Percentiles rank a stretch among this genome's conserved stretches.
These are phyloP conservation scores for Exocentrus adspersus DNA, from an alignment of 2,888 invertebrate genomes.

Conservation along the genomic window DNA sequence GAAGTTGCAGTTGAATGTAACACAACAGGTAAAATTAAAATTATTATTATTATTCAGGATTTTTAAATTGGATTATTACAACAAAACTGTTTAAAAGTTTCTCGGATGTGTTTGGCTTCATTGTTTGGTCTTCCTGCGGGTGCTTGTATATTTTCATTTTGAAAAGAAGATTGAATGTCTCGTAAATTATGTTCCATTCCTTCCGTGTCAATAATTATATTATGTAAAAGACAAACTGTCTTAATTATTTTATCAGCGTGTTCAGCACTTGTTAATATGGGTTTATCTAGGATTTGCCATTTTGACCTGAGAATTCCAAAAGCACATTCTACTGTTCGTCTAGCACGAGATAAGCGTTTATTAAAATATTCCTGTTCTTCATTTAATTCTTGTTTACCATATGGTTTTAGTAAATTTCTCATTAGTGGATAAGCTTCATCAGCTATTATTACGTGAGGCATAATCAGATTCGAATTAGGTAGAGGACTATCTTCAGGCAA, in stretches of 20 bases:
- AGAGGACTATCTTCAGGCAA: slow-evolving; percentile 35
- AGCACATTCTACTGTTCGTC: slow-evolving; percentile 55
- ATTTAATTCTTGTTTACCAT: slow-evolving; percentile 24
- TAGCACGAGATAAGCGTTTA: slow-evolving; percentile 37
- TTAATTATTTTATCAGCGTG: slow-evolving; percentile 32
- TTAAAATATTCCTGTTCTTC: slow-evolving; percentile 36
- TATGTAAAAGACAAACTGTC: slow-evolving; percentile 20
- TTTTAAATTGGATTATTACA: not conserved
- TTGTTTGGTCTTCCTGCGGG: slow-evolving; percentile 21
- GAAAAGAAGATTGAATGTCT: too few relatives aligned
- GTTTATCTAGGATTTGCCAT: slow-evolving; percentile 35
- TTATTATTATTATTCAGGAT: not conserved
- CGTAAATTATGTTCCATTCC: too few relatives aligned
- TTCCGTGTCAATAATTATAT: slow-evolving; percentile 4
- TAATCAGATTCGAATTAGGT: slow-evolving; percentile 36
- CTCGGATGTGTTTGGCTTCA: slow-evolving; percentile 26
- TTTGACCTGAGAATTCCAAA: slow-evolving; percentile 36
- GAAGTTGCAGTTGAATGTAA: slow-evolving; percentile 14
- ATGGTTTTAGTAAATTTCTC: slow-evolving; percentile 40
- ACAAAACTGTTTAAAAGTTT: not conserved
- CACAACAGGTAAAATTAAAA: not conserved
- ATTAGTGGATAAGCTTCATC: slow-evolving; percentile 40
- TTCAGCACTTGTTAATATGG: slow-evolving; percentile 27
- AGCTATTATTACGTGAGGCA: slow-evolving; percentile 42
- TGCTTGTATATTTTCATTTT: not conserved